Evolutionary conservation across 2,888 invertebrate species (phyloP).

Genomic region (Stictocephala bisonia): DNA sequence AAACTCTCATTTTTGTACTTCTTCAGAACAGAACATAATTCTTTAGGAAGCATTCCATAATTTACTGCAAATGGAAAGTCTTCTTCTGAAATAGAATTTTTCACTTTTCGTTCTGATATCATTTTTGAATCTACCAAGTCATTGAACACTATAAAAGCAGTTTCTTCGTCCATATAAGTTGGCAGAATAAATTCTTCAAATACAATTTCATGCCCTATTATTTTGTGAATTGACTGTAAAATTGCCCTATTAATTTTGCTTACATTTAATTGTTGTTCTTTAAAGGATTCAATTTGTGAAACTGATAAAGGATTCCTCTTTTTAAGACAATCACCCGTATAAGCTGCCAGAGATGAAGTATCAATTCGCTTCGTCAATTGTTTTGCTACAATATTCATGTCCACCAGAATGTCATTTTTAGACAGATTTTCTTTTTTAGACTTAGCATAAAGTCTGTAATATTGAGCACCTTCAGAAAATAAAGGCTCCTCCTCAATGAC

Average conservation of each 20-base stretch:
- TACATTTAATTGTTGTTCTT: slow-evolving; percentile 53
- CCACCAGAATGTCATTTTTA: background rate
- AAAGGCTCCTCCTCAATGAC: slow-evolving; percentile 58
- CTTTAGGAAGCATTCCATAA: background rate
- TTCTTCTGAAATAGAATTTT: background rate
- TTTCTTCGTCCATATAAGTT: background rate
- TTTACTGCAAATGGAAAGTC: background rate
- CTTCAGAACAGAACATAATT: background rate
- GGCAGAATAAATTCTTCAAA: slow-evolving; percentile 21
- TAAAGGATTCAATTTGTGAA: slow-evolving; percentile 55
- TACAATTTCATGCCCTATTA: slow-evolving; percentile 51
- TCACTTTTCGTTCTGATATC: background rate
- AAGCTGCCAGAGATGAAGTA: background rate
- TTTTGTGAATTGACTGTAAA: slow-evolving; percentile 50
- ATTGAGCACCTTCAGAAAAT: slow-evolving; percentile 59
- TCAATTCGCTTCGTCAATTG: background rate
- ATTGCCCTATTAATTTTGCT: slow-evolving; percentile 51
- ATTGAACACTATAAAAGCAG: background rate
- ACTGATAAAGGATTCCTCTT: slow-evolving; percentile 50
- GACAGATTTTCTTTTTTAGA: slow-evolving; percentile 39
- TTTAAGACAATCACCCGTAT: slow-evolving; percentile 51
- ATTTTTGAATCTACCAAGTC: background rate
- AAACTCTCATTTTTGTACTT: background rate
- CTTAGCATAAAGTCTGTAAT: slow-evolving; percentile 59
- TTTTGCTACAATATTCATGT: background rate